Conservation (phyloP, 2,797 vertebrate genomes). For the Periophthalmus magnuspinnatus region DNA sequence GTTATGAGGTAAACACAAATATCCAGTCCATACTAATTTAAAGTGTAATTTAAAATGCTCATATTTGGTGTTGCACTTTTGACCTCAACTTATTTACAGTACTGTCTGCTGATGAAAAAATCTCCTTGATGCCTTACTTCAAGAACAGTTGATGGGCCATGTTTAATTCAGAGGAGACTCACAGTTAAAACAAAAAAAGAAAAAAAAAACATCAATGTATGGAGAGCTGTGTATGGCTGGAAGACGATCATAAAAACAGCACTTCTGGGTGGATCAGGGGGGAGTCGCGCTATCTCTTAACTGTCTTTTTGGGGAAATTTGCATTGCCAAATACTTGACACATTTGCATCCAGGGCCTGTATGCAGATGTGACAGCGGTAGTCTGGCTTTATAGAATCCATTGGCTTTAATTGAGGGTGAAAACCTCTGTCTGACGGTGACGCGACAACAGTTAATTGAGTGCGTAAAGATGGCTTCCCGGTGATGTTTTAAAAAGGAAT, state of each 20-base stretch:
- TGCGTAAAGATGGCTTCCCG: constrained; percentile 56
- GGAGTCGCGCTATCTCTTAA: constrained; percentile 12
- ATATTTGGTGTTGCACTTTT: neutral
- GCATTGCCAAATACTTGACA: constrained; percentile 51
- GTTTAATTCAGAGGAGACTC: constrained; percentile 61
- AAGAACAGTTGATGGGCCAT: constrained; percentile 38
- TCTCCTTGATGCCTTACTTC: constrained; percentile 46
- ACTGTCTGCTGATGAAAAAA: constrained; percentile 22
- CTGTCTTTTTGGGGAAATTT: constrained; percentile 45
- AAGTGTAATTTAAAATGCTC: neutral
- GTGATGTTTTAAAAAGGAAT: constrained; percentile 42
- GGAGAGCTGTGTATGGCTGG: constrained; percentile 45
- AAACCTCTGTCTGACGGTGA: constrained; percentile 59
- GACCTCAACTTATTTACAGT: neutral
- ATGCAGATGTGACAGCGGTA: constrained; percentile 52
- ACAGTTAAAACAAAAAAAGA: constrained; percentile 16
- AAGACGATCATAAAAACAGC: constrained; percentile 35
- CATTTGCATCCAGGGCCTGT: constrained; percentile 43
- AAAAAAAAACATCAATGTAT: constrained; percentile 60
- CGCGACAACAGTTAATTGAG: constrained; percentile 62
- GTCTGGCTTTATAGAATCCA: constrained; percentile 31
- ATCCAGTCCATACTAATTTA: neutral
- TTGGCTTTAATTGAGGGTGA: constrained; percentile 66
- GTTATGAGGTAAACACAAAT: no score
- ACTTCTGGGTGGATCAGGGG: constrained; percentile 10